Evolutionary conservation across 2,113 vertebrate genomes (phyloP).

Genomic region (Petromus typicus): DNA sequence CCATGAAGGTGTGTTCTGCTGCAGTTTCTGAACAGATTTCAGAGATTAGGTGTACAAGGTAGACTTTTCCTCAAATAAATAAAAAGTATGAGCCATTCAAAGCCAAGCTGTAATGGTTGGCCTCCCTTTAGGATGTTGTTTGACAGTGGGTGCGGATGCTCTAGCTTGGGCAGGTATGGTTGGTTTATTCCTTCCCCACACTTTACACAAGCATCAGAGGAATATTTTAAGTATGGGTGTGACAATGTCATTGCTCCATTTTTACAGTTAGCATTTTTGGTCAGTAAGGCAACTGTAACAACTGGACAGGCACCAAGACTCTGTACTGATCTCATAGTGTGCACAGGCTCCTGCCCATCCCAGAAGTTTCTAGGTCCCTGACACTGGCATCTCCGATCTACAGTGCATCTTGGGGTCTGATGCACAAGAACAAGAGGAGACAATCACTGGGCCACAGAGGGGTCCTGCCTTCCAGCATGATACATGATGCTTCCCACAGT

Average conservation of each 20-base stretch:
- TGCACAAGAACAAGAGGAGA: not conserved
- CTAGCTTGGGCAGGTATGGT: not conserved
- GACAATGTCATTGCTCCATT: too few relatives aligned
- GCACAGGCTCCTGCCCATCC: rapidly evolving
- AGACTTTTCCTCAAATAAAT: not conserved
- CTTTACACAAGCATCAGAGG: not conserved
- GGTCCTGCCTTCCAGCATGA: not conserved
- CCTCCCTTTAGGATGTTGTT: not conserved
- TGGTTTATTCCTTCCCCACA: not conserved
- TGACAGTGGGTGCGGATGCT: not conserved
- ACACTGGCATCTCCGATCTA: not conserved
- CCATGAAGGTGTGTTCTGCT: not conserved
- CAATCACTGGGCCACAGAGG: not conserved
- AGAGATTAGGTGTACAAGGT: not conserved
- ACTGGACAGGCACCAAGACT: not conserved
- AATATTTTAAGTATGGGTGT: not conserved
- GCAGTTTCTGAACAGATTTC: not conserved
- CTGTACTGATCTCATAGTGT: not conserved
- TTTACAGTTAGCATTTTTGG: not conserved
- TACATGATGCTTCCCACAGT: rapidly evolving
- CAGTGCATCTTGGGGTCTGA: not conserved
- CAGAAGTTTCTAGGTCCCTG: not conserved
- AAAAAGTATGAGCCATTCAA: not conserved
- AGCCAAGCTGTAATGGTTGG: not conserved
- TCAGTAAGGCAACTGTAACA: not conserved